phyloP scores from a whole-genome alignment of 2,888 invertebrate genomes.

The Empis stercorea region DNA sequence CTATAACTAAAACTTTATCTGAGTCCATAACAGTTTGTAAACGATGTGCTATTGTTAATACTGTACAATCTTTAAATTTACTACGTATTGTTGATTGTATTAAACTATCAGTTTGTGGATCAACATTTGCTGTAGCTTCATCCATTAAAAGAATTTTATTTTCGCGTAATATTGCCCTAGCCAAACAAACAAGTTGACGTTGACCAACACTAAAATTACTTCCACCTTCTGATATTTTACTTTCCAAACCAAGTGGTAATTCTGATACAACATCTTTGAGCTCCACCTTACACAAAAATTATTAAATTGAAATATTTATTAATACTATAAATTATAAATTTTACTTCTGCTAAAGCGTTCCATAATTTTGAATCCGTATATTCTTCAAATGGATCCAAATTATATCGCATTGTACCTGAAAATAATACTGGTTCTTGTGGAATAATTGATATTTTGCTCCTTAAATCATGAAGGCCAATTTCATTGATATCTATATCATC shows the following conservation, averaged over 20 bases:
- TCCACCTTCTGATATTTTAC: constrained; percentile 63
- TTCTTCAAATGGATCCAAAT: constrained; percentile 79
- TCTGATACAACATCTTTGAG: constrained; percentile 56
- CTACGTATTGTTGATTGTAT: constrained; percentile 69
- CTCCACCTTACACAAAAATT: constrained; percentile 32
- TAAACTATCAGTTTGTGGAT: constrained; percentile 72
- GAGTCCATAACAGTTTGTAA: constrained; percentile 67
- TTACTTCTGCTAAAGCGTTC: constrained; percentile 68
- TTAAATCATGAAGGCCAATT: constrained; percentile 61
- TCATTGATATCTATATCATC: constrained; percentile 60
- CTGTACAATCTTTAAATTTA: constrained; percentile 68
- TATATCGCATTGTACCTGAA: constrained; percentile 75
- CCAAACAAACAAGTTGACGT: constrained; percentile 77
- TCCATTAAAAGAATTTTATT: constrained; percentile 78
- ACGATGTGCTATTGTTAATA: constrained; percentile 81
- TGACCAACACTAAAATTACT: constrained; percentile 84
- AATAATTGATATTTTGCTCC: constrained; percentile 69
- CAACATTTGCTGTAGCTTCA: constrained; percentile 89
- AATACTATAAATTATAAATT: constrained; percentile 40
- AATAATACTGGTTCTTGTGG: constrained; percentile 78
- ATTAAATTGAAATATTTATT: constrained; percentile 19
- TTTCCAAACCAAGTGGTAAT: constrained; percentile 51
- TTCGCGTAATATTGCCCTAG: constrained; percentile 71
- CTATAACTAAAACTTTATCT: constrained; percentile 51
- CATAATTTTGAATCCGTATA: constrained; percentile 67